These are phyloP conservation scores for Patiria miniata DNA, from an alignment of 35 echinoderm and acorn worm species.

Conservation along the genomic window DNA sequence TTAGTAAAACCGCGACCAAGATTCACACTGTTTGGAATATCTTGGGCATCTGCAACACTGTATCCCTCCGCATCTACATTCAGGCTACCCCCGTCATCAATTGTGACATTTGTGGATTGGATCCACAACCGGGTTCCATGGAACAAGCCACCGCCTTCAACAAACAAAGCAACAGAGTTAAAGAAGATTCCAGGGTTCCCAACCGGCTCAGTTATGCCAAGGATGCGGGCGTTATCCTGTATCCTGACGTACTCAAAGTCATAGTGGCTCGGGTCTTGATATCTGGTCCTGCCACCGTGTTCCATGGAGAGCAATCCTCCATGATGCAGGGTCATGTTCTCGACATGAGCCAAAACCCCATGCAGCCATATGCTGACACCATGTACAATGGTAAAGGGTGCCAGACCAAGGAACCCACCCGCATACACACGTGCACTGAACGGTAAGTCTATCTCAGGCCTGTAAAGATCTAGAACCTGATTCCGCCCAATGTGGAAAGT, in stretches of 20 bases:
- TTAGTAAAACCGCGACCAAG: constrained; percentile 57
- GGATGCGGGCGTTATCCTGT: constrained; percentile 64
- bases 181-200: constrained; percentile 70
- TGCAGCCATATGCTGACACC: constrained; percentile 87
- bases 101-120: constrained; percentile 65
- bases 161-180: constrained; percentile 39
- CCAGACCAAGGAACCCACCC: constrained; percentile 78
- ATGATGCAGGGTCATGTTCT: constrained; percentile 65
- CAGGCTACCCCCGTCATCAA: constrained; percentile 88
- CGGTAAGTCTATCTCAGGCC: constrained; percentile 87
- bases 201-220: constrained; percentile 55
- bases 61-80: constrained; percentile 66
- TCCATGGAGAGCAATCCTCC: constrained; percentile 80
- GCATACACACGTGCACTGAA: constrained; percentile 80
- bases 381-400: constrained; percentile 81
- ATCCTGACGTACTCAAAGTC: constrained; percentile 59
- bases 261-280: constrained; percentile 52
- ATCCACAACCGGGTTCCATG: constrained; percentile 66
- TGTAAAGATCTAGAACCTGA: constrained; percentile 65
- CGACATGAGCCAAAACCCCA: constrained; percentile 69
- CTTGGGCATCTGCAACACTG: constrained; percentile 31
- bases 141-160: constrained; percentile 77
- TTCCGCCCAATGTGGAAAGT: constrained; percentile 82
- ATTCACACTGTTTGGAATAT: constrained; percentile 48
- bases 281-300: constrained; percentile 69